Conservation (phyloP, 2,888 invertebrate genomes). For the Andrena hattorfiana region DNA sequence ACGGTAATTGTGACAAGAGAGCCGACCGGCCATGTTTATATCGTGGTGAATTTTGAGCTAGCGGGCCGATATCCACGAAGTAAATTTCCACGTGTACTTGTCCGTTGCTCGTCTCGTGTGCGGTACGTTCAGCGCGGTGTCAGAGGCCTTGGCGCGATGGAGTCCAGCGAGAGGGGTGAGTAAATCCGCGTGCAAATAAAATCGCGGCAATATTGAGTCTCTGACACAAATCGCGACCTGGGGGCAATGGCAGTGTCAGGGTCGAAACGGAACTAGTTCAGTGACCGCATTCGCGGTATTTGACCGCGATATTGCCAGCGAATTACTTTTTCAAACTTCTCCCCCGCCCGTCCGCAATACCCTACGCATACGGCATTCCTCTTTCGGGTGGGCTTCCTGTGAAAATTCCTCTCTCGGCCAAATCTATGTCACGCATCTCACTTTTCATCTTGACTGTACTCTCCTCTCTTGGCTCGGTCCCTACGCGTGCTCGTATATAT, state of each 20-base stretch:
- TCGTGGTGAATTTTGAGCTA: conserved; percentile 79
- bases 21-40: conserved; percentile 84
- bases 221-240: conserved; percentile 83
- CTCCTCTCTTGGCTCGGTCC: conserved; percentile 64
- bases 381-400: conserved; percentile 22
- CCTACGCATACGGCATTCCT: conserved; percentile 2
- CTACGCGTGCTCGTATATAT: conserved; percentile 56
- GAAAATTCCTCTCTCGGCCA: conserved; percentile 62
- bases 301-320: conserved; percentile 43
- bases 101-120: conserved; percentile 51
- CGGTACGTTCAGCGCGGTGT: conserved; percentile 59
- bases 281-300: conserved; percentile 86
- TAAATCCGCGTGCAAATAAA: conserved; percentile 57
- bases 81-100: conserved; percentile 69
- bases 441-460: conserved; percentile 80
- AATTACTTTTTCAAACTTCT: conserved; percentile 21
- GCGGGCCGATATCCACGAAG: conserved; percentile 68
- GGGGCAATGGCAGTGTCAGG: conserved; percentile 88
- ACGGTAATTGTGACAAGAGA: conserved; percentile 80
- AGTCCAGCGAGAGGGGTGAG: conserved; percentile 84
- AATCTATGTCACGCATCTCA: conserved; percentile 80
- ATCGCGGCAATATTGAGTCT: conserved; percentile 78
- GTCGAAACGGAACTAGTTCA: conserved; percentile 87
- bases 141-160: conserved; percentile 73
- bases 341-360: not conserved